Evolutionary conservation across 1,140 invertebrate species (phyloP).

Genomic region (Macrosteles quadrilineatus): DNA sequence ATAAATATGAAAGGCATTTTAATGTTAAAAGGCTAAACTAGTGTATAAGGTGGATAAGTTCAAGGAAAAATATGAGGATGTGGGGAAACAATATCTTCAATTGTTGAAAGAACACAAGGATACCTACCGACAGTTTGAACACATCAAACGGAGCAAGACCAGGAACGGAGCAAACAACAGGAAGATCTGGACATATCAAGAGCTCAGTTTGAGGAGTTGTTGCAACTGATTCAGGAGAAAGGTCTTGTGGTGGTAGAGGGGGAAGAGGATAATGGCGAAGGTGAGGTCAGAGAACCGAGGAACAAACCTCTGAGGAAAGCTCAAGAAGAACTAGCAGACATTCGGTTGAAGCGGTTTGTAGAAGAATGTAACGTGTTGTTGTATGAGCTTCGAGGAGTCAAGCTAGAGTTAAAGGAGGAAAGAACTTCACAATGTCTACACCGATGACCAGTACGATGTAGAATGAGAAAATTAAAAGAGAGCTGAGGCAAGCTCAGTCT

Average conservation of each 20-base stretch:
- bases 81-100: too few species aligned
- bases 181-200: too few species aligned
- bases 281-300: conserved; percentile 55
- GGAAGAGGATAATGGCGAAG: conserved; percentile 59
- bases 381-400: conserved; percentile 76
- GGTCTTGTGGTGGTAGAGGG: conserved; percentile 86
- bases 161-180: too few species aligned
- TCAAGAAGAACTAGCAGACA: conserved; percentile 81
- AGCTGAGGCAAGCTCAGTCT: conserved; percentile 93
- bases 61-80: too few species aligned
- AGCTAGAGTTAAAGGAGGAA: conserved; percentile 84
- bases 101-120: too few species aligned
- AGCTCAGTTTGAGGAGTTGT: too few species aligned
- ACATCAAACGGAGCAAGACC: too few species aligned
- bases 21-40: too few species aligned
- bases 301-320: conserved; percentile 59
- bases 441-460: conserved; percentile 55
- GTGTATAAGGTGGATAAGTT: too few species aligned
- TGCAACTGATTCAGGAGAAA: conserved; percentile 72
- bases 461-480: conserved; percentile 49
- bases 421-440: conserved; percentile 55
- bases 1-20: too few species aligned
- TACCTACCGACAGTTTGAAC: too few species aligned
- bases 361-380: conserved; percentile 77
- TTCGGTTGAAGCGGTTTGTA: conserved; percentile 80